Base-by-base conservation (phyloP, 2,797 vertebrate species). In the Sebastes hubbsi region DNA sequence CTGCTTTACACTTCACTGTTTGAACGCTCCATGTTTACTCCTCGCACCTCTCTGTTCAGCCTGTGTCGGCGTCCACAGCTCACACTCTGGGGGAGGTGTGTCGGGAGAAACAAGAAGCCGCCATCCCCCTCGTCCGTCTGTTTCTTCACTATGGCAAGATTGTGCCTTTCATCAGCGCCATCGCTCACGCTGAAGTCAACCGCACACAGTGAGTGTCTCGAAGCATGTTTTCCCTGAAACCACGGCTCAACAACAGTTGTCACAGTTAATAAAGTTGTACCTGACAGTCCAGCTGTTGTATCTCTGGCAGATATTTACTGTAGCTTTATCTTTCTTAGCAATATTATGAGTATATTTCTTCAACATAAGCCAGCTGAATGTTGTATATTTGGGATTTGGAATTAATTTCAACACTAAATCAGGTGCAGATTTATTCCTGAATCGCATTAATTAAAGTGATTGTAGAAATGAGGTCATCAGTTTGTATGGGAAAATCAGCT, bases 21-120 rank as follows among this genome's bases (percentile, higher is more conserved):
- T 25, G 16, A 72, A 27, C n/a, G 9, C 20, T n/a, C 2, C 42
- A 11, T 38, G 20, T 76, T 68, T 14, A 12, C 61, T 61, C 29
- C 55, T 30, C 24, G 2, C 34, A 2, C 24, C 10, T 55, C 49
- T 71, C 20, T 54, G 36, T 82, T 61, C 94, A 99, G 98, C 98
- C 98, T 0, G 98, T 99, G 86, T 99, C 98, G 0, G 96, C 98
- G 0, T 99, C 98, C 12, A 95, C 97, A 0, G 98, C 98, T 30
- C 97, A 99, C 63, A 94, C 97, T 86, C 94, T 99, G 87, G 99
- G 99, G 12, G 99, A 99, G 92, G 98, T 98, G 66, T 99, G 99
- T 94, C 94, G 97, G 79, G 99, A 99, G 89, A 99, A 99, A 89
- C 99, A 99, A 87, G 98, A 99, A 92, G 99, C 99, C 0, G 98